Evolutionary conservation across 2,113 vertebrate species (phyloP), one percentile per base, ranked within the genome.

Genomic region (Struthidea cinerea): DNA sequence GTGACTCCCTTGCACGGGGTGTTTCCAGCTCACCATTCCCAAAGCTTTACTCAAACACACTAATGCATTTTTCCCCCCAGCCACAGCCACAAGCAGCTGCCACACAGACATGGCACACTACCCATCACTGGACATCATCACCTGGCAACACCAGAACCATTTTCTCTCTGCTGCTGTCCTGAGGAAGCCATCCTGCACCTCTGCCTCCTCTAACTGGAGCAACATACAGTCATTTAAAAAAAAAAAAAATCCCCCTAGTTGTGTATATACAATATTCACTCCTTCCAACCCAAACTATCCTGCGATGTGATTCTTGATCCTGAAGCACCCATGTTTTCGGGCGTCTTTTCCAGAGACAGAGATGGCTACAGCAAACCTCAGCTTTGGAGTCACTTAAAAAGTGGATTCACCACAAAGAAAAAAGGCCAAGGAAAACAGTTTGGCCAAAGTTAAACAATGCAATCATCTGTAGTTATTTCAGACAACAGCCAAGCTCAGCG

Each of bases 201-300:
- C 60, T 9, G 24, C 60, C 55, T 33, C 28, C 57, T 70, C 64
- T 33, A 49, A 44, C 26, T 42, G 21, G 12, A 28, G 12, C 5
- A 27, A 44, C 33, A 53, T 1, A 10, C 12, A 41, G 68, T 3
- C 76, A 32, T 27, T n/a, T 1, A 50, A 63, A 13, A n/a, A 9
- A 11, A 8, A 13, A n/a, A 30, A 41, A 15, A 49, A 15, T 26
- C 6, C 24, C 69, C 69, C 33, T 32, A 10, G 7, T 11, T 78
- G 11, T 13, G 4, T 9, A 30, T 1, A 24, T 5, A 50, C 42
- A 68, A 24, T 0, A 68, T 6, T 18, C 44, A 35, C 33, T 59
- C 50, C 30, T 70, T 59, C 53, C 46, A 49, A 55, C 20, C 27
- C 35, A 49, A 64, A n/a, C 23, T 16, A 5, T 11, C 33, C 67